Percentiles rank a stretch among this genome's conserved stretches.
These are phyloP conservation scores for Lamellibrachia satsuma DNA, from an alignment of 2,888 invertebrate genomes.

Conservation along the genomic window DNA sequence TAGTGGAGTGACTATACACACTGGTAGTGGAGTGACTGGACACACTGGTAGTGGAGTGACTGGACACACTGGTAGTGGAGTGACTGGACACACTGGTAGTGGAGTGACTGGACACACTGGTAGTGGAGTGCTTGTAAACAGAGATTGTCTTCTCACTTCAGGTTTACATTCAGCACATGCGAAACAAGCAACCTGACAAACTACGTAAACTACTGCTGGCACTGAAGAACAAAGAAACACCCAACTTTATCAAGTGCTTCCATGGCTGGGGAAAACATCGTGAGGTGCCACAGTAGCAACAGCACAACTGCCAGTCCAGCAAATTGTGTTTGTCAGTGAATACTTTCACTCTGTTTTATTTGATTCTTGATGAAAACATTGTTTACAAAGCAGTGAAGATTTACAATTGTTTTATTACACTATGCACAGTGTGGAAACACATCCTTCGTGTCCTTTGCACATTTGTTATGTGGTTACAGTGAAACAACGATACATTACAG, in stretches of 20 bases:
- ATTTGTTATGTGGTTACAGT: neutral
- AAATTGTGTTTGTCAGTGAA: neutral
- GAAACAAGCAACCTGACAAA: slow-evolving; percentile 90
- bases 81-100: neutral
- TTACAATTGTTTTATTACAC: neutral
- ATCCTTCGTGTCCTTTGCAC: neutral
- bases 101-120: neutral
- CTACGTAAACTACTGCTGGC: slow-evolving; percentile 92
- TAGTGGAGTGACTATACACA: too few species aligned
- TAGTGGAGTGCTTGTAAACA: neutral
- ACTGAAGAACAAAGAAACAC: slow-evolving; percentile 94
- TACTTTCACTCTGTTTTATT: too few species aligned
- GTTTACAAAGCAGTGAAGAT: neutral
- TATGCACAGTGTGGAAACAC: neutral
- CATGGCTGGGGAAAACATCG: slow-evolving; percentile 87
- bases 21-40: too few species aligned
- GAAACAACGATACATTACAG: neutral
- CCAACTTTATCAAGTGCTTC: slow-evolving; percentile 95
- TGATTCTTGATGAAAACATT: neutral
- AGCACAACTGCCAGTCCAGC: neutral
- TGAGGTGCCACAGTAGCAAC: slow-evolving; percentile 36
- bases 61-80: neutral
- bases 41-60: too few species aligned
- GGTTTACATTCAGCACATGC: slow-evolving; percentile 98
- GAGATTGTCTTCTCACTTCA: slow-evolving; percentile 62